Conservation (phyloP, 2,113 vertebrate genomes). For the Sinocyclocheilus maitianheensis region DNA sequence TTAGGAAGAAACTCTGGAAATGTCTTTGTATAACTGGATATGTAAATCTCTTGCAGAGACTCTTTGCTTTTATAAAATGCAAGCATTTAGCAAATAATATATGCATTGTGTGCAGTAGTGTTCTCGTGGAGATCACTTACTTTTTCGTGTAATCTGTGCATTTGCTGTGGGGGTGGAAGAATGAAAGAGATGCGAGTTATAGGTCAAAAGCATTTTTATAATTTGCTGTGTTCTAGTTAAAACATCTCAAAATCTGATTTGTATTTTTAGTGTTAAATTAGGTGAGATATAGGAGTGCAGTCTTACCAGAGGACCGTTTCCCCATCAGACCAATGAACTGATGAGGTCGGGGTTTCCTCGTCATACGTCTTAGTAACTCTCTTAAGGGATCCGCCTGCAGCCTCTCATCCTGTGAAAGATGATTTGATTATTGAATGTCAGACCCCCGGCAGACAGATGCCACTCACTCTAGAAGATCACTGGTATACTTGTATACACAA, state of each 20-base stretch:
- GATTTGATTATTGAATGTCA: conserved; percentile 40
- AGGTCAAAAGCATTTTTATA: conserved; percentile 1
- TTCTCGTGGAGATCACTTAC: conserved; percentile 79
- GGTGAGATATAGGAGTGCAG: background rate
- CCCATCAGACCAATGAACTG: conserved; percentile 98
- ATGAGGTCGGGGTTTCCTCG: conserved; percentile 90
- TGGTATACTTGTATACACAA: background rate
- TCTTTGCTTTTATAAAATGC: background rate
- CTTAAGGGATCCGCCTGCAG: conserved; percentile 77
- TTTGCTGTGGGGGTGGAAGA: conserved; percentile 76
- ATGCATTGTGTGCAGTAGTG: background rate
- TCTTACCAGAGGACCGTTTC: conserved; percentile 89
- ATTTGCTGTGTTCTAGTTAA: background rate
- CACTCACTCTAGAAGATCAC: background rate
- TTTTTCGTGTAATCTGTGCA: conserved; percentile 89
- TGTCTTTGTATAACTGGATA: background rate
- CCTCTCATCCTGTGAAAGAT: conserved; percentile 70
- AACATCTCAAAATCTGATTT: background rate
- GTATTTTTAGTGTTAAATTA: background rate
- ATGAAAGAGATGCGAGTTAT: background rate
- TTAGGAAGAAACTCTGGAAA: background rate
- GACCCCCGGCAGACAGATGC: background rate
- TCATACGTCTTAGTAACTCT: conserved; percentile 89
- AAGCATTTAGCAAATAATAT: background rate
- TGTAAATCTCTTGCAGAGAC: background rate